Percentiles rank a stretch among this genome's conserved stretches.
These are phyloP conservation scores for Apodemia mormo DNA, from an alignment of 2,888 invertebrate species.

Conservation along the genomic window DNA sequence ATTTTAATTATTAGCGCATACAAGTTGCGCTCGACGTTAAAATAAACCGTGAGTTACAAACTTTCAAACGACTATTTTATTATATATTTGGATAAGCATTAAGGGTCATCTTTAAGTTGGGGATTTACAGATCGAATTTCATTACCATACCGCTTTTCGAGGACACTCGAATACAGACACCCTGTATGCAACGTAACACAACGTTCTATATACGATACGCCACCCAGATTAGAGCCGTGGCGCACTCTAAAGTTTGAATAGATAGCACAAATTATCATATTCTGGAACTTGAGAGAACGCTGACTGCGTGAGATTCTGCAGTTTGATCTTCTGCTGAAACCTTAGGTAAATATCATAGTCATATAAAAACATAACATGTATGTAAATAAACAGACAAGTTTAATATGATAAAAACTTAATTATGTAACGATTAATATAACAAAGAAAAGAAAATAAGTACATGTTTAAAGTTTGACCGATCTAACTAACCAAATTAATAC, in stretches of 20 bases:
- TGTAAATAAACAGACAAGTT: too few relatives aligned
- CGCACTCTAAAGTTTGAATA: constrained; percentile 45
- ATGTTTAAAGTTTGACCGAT: too few relatives aligned
- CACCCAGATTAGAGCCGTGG: constrained; percentile 53
- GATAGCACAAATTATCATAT: constrained; percentile 66
- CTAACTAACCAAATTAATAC: too few relatives aligned
- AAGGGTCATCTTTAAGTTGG: constrained; percentile 69
- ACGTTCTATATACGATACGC: constrained; percentile 47
- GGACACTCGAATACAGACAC: constrained; percentile 57
- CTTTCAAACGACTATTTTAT: constrained; percentile 53
- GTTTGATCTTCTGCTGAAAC: constrained; percentile 39
- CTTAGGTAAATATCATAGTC: constrained; percentile 9
- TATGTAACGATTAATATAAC: too few relatives aligned
- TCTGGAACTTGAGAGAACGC: constrained; percentile 33
- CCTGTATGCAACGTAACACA: constrained; percentile 33
- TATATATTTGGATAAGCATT: constrained; percentile 72
- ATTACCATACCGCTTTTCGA: constrained; percentile 70
- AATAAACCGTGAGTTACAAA: constrained; percentile 44
- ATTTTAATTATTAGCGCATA: too few relatives aligned
- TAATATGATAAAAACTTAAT: too few relatives aligned
- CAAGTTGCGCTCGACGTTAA: neutral
- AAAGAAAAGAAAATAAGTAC: too few relatives aligned
- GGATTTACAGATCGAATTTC: constrained; percentile 68
- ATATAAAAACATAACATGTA: too few relatives aligned
- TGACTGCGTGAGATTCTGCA: constrained; percentile 48